Conservation (phyloP, 2,888 invertebrate genomes). For the Thecocarcelia acutangulata region DNA sequence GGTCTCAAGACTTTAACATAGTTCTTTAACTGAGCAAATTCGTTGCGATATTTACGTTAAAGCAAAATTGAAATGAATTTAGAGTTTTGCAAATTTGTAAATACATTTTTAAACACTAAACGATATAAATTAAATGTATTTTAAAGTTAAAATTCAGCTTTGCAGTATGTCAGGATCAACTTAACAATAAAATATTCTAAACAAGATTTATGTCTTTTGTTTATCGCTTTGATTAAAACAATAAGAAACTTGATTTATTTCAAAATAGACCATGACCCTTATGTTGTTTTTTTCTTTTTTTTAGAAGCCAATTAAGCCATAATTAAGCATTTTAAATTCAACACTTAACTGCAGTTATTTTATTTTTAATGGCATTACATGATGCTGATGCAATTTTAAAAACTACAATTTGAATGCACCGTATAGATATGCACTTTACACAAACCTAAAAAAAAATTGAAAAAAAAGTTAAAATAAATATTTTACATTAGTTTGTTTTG, state of each 20-base stretch:
- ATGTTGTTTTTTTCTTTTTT: slow-evolving; percentile 9
- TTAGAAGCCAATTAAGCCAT: not conserved
- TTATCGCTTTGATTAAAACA: not conserved
- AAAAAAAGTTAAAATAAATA: too few relatives aligned
- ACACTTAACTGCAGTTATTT: not conserved
- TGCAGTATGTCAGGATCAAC: too few relatives aligned
- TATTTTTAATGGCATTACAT: slow-evolving; percentile 3
- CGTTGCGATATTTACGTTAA: too few relatives aligned
- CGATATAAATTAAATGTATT: too few relatives aligned
- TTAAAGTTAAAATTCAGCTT: too few relatives aligned
- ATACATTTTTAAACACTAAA: too few relatives aligned
- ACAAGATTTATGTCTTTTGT: not conserved
- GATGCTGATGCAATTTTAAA: slow-evolving; percentile 15
- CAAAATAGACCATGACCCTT: slow-evolving; percentile 7
- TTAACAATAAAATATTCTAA: too few relatives aligned
- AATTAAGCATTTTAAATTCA: slow-evolving; percentile 33
- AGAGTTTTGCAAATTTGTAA: too few relatives aligned
- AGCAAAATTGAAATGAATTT: too few relatives aligned
- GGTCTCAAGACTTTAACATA: too few relatives aligned
- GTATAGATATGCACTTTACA: slow-evolving; percentile 12
- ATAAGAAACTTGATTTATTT: not conserved
- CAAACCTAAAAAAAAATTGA: too few relatives aligned
- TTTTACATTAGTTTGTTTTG: not conserved
- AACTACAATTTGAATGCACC: slow-evolving; percentile 36
- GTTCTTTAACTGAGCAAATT: too few relatives aligned